Percentiles rank a stretch among this genome's conserved stretches.
phyloP scores from a whole-genome alignment of 1,140 invertebrate genomes.

The Eueides isabella region DNA sequence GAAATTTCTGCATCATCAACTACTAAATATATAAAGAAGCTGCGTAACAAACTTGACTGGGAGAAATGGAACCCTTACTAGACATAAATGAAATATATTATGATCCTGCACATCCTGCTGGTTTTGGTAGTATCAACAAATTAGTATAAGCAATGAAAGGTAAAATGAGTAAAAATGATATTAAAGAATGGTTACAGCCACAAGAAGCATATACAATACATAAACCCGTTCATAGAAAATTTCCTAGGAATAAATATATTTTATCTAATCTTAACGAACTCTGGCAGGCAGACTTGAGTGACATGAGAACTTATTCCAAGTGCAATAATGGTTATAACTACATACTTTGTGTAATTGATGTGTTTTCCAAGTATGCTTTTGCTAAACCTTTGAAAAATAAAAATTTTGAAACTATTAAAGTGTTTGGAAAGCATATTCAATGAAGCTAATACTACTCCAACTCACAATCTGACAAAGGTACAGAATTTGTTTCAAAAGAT shows the following conservation, averaged over 20 bases:
- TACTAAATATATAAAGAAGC: no score
- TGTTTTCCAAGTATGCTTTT: slow-evolving; percentile 71
- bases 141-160: slow-evolving; percentile 14
- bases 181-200: slow-evolving; percentile 41
- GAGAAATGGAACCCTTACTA: no score
- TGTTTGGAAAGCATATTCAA: slow-evolving; percentile 44
- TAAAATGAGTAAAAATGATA: slow-evolving; percentile 38
- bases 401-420: slow-evolving; percentile 32
- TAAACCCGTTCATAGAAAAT: slow-evolving; percentile 19
- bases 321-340: slow-evolving; percentile 40
- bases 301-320: slow-evolving; percentile 41
- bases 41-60: no score
- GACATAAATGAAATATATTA: no score
- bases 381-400: slow-evolving; percentile 49
- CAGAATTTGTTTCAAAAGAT: slow-evolving; percentile 3
- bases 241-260: slow-evolving; percentile 59
- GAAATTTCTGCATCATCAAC: no score
- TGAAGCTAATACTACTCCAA: slow-evolving; percentile 46
- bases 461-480: slow-evolving; percentile 41
- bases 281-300: slow-evolving; percentile 44
- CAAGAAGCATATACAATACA: slow-evolving; percentile 45
- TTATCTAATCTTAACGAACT: slow-evolving; percentile 40
- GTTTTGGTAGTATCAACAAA: neutral
- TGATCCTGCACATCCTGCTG: no score
- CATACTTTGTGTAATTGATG: slow-evolving; percentile 50